These are phyloP conservation scores for Patella depressa DNA, from an alignment of 2,888 invertebrate species.

Conservation along the genomic window DNA sequence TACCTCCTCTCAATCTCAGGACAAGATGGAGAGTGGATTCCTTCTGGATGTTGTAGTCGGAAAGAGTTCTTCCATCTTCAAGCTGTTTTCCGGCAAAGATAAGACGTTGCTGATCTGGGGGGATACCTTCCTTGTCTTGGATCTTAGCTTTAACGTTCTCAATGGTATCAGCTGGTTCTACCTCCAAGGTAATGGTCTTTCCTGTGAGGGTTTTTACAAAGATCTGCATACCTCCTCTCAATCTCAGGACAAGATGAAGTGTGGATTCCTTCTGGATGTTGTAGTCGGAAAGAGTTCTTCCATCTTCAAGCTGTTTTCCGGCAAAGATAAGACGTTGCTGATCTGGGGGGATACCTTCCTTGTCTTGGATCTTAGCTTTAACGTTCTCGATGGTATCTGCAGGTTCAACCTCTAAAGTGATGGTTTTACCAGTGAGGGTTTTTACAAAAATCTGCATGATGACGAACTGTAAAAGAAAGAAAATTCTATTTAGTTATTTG, in stretches of 20 bases:
- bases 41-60: conserved; percentile 95
- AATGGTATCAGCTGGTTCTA: conserved; percentile 89
- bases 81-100: conserved; percentile 95
- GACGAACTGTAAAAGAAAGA: too few species aligned
- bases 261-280: conserved; percentile 97
- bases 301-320: conserved; percentile 95
- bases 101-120: conserved; percentile 85
- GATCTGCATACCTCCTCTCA: conserved; percentile 81
- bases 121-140: conserved; percentile 75
- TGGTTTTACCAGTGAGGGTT: conserved; percentile 41
- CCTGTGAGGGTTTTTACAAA: conserved; percentile 73
- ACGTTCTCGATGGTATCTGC: conserved; percentile 95
- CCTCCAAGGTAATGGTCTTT: conserved; percentile 67
- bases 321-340: conserved; percentile 78
- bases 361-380: conserved; percentile 77
- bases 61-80: conserved; percentile 92
- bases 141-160: conserved; percentile 86
- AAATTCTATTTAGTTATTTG: neutral
- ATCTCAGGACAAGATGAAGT: conserved; percentile 88
- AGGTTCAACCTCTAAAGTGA: conserved; percentile 75
- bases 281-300: conserved; percentile 90
- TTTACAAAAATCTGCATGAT: conserved; percentile 74
- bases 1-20: conserved; percentile 82
- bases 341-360: conserved; percentile 77
- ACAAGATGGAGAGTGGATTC: conserved; percentile 94